These are phyloP conservation scores for Callyntrura guangdongensis DNA, from an alignment of 2,888 invertebrate genomes.

Conservation along the genomic window DNA sequence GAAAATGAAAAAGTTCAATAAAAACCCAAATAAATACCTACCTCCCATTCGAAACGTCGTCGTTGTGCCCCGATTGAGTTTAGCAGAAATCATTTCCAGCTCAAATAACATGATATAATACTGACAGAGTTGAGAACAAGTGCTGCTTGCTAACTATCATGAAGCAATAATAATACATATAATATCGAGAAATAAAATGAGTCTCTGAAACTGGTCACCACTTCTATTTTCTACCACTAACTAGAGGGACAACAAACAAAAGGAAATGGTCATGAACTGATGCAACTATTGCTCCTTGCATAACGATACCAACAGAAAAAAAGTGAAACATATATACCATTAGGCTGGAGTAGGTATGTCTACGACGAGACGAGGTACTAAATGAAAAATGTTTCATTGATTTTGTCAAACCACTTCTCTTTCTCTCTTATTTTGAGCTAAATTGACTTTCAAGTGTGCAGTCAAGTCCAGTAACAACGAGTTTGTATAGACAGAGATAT, in stretches of 20 bases:
- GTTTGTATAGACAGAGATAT: not conserved
- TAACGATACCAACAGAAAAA: not conserved
- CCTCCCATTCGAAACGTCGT: no score
- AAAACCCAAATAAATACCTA: not conserved
- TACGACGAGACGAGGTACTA: constrained; percentile 42
- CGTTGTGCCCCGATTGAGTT: constrained; percentile 9
- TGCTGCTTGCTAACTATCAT: constrained; percentile 16
- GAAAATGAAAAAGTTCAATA: constrained; percentile 31
- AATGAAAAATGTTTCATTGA: constrained; percentile 84
- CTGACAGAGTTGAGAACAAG: not conserved
- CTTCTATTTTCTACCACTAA: not conserved
- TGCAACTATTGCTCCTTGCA: not conserved
- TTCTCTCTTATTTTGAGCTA: constrained; percentile 82
- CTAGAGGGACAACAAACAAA: constrained; percentile 48
- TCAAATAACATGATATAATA: constrained; percentile 64
- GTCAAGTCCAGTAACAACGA: constrained; percentile 58
- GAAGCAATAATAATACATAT: constrained; percentile 46
- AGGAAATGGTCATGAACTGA: not conserved
- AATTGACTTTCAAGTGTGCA: constrained; percentile 84
- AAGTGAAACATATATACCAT: not conserved
- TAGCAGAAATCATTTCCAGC: constrained; percentile 44
- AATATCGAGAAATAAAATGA: constrained; percentile 37
- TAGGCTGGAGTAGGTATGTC: not conserved
- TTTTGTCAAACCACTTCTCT: constrained; percentile 71
- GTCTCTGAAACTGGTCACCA: constrained; percentile 47